These are phyloP conservation scores for Alectura lathami DNA, from an alignment of 2,113 vertebrate genomes.

Conservation along the genomic window DNA sequence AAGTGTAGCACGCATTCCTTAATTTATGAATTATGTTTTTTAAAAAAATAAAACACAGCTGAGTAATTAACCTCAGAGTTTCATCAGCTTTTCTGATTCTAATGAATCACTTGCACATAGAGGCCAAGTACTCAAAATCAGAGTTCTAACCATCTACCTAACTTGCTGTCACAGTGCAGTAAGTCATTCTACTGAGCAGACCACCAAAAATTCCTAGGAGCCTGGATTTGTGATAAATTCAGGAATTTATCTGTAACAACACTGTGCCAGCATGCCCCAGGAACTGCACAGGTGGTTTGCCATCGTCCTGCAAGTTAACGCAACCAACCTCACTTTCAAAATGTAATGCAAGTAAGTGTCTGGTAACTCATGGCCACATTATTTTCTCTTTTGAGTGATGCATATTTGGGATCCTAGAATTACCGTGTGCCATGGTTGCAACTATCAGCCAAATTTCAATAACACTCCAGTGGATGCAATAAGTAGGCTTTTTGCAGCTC, in stretches of 20 bases:
- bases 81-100: not conserved
- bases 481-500: not conserved
- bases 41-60: not conserved
- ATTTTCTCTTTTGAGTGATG: not conserved
- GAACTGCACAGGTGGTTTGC: not conserved
- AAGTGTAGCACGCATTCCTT: not conserved
- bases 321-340: not conserved
- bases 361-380: not conserved
- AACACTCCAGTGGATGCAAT: not conserved
- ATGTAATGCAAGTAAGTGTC: not conserved
- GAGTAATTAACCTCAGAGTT: not conserved
- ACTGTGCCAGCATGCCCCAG: not conserved
- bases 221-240: not conserved
- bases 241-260: not conserved
- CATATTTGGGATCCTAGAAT: not conserved
- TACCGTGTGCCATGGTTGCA: not conserved
- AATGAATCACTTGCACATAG: not conserved
- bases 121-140: not conserved
- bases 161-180: not conserved
- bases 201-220: not conserved
- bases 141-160: not conserved
- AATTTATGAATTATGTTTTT: not conserved
- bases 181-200: not conserved
- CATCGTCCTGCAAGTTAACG: not conserved
- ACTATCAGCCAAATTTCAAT: not conserved